A percentile compares a stretch with the other conserved stretches of the same genome.
Conservation (phyloP, 2,888 invertebrate species). For the Piscicola geometra region DNA sequence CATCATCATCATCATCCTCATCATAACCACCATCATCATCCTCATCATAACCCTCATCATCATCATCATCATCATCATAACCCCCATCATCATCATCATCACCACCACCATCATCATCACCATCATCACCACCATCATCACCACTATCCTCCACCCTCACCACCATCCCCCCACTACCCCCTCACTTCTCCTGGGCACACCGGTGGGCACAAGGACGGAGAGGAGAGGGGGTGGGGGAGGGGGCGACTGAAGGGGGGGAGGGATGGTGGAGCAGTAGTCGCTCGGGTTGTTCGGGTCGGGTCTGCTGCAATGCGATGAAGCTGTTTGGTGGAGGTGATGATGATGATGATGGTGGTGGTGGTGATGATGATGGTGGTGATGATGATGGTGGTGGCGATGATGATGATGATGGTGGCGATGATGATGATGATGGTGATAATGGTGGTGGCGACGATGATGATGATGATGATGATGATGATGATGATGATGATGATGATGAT, state of each 20-base stretch:
- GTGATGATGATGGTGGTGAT: slow-evolving; percentile 10
- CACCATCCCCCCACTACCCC: background rate
- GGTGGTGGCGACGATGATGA: background rate
- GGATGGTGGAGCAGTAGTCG: slow-evolving; percentile 79
- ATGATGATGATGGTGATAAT: background rate
- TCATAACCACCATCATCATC: too few species aligned
- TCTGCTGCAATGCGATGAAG: slow-evolving; percentile 7
- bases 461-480: too few species aligned
- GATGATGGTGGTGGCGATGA: background rate
- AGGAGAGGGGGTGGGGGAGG: slow-evolving; percentile 61
- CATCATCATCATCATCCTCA: too few species aligned
- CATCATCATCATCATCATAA: too few species aligned
- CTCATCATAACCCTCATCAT: too few species aligned
- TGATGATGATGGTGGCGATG: slow-evolving; percentile 11
- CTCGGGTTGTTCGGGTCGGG: slow-evolving; percentile 81
- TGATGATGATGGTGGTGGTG: slow-evolving; percentile 8
- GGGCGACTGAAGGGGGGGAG: slow-evolving; percentile 70
- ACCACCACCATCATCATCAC: slow-evolving; percentile 1
- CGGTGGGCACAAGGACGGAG: slow-evolving; percentile 75
- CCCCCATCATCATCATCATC: background rate
- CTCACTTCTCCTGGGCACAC: slow-evolving; percentile 67
- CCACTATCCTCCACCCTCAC: background rate
- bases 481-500: too few species aligned
- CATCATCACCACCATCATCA: slow-evolving; percentile 5
- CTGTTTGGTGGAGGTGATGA: slow-evolving; percentile 6